Conservation (phyloP, 2,888 invertebrate species). For the Noctua comes region DNA sequence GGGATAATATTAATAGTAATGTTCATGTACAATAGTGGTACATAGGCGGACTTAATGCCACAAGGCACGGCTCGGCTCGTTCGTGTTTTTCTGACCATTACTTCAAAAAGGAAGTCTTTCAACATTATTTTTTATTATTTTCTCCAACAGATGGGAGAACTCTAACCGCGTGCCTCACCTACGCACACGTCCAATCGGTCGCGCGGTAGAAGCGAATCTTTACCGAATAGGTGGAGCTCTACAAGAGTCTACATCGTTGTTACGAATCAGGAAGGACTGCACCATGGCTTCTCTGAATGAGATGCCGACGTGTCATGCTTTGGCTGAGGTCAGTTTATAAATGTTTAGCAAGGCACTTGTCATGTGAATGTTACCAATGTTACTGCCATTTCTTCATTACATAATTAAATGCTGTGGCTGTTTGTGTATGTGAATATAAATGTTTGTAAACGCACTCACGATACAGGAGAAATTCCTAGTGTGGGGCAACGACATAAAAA, state of each 20-base stretch:
- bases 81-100: not conserved
- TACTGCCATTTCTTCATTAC: not conserved
- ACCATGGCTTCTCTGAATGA: conserved; percentile 72
- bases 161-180: conserved; percentile 81
- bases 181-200: conserved; percentile 79
- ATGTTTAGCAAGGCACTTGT: not conserved
- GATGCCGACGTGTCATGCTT: conserved; percentile 82
- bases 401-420: not conserved
- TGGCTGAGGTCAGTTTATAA: conserved; percentile 82
- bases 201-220: conserved; percentile 81
- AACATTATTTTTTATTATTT: not conserved
- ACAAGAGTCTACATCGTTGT: conserved; percentile 74
- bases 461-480: too few relatives aligned
- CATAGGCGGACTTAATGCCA: too few relatives aligned
- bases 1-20: too few relatives aligned
- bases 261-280: conserved; percentile 68
- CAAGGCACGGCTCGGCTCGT: too few relatives aligned
- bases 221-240: conserved; percentile 74
- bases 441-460: too few relatives aligned
- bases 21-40: too few relatives aligned
- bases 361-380: not conserved
- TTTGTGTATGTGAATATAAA: too few relatives aligned
- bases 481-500: too few relatives aligned
- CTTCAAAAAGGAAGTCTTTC: not conserved
- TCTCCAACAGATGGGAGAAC: conserved; percentile 91